Percentiles rank a stretch among this genome's conserved stretches.
Conservation (phyloP, 2,113 vertebrate species). For the Mastomys natalensis region DNA sequence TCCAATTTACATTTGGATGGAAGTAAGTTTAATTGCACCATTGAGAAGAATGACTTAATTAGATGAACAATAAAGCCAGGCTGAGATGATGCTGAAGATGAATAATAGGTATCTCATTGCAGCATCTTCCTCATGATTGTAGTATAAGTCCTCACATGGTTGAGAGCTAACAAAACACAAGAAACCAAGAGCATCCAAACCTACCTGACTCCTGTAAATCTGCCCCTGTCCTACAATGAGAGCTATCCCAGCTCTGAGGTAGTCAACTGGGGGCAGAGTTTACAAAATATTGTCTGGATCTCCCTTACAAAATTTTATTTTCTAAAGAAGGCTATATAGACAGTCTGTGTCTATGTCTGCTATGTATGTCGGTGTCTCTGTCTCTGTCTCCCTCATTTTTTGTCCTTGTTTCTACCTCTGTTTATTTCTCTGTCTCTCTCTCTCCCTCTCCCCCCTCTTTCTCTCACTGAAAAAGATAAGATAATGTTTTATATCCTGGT, state of each 20-base stretch:
- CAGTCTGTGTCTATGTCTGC: neutral
- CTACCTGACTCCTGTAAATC: accelerated
- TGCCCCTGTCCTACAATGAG: neutral
- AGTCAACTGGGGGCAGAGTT: neutral
- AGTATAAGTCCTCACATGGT: neutral
- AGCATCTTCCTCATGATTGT: neutral
- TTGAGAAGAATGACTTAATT: neutral
- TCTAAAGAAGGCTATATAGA: neutral
- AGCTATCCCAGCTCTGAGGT: neutral
- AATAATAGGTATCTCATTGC: neutral
- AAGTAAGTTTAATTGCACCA: neutral
- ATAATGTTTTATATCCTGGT: neutral
- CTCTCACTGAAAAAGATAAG: neutral
- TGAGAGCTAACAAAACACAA: neutral
- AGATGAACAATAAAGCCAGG: conserved; percentile 18
- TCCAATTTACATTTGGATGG: neutral
- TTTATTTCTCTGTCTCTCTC: too few species aligned
- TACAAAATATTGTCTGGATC: neutral
- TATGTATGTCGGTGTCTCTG: neutral
- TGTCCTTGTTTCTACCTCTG: neutral
- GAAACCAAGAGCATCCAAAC: neutral
- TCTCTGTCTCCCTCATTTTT: too few species aligned
- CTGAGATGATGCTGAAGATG: neutral
- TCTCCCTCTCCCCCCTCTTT: neutral
- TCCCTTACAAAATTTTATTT: neutral